These are phyloP conservation scores for Steinernema carpocapsae DNA, from an alignment of 2,888 invertebrate species.

Conservation along the genomic window DNA sequence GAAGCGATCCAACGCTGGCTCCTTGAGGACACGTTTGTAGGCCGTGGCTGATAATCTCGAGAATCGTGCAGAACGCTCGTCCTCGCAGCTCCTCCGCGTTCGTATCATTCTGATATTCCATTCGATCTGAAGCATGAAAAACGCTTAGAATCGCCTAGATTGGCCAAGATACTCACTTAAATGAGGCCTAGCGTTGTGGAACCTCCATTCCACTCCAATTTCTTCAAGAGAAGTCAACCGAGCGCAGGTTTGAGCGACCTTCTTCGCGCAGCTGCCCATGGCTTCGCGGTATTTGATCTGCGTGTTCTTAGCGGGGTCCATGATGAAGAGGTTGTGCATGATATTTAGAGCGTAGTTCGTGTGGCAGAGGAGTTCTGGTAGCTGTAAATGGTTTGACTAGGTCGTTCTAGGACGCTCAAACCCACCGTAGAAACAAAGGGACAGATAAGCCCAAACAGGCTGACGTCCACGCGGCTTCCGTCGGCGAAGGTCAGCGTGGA, in stretches of 20 bases:
- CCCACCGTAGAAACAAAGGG: background rate
- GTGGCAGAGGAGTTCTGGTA: background rate
- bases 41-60: constrained; percentile 1
- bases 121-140: too few species aligned
- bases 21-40: background rate
- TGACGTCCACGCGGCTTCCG: background rate
- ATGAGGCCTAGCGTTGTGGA: background rate
- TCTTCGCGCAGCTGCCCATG: background rate
- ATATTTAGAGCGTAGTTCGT: constrained; percentile 9
- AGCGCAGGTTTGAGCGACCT: background rate
- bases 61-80: background rate
- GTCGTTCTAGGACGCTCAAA: background rate
- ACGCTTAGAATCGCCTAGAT: background rate
- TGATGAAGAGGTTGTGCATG: background rate
- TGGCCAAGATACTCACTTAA: background rate
- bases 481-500: background rate
- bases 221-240: background rate
- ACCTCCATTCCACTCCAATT: background rate
- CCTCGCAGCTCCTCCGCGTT: background rate
- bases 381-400: background rate
- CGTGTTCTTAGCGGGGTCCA: background rate
- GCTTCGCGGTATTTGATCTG: constrained; percentile 10
- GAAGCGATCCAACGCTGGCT: background rate
- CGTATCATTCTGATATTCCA: background rate
- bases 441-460: background rate